Conservation (phyloP, 1,140 invertebrate genomes). For the Grapholita molesta region DNA sequence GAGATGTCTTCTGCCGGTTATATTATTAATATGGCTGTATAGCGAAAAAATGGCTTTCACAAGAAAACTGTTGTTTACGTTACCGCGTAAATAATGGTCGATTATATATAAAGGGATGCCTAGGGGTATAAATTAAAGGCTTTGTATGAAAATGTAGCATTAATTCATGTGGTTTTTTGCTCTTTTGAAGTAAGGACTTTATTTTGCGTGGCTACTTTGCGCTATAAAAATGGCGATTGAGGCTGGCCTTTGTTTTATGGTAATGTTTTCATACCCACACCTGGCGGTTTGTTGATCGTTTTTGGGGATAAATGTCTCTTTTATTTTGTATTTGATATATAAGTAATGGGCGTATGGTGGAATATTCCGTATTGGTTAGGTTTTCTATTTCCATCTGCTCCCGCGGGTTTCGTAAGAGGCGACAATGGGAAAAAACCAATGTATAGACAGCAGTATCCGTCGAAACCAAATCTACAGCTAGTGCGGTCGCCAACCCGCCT, state of each 20-base stretch:
- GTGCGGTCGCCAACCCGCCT: too few species aligned
- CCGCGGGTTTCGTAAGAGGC: too few species aligned
- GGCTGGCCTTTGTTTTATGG: not conserved
- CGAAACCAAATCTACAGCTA: too few species aligned
- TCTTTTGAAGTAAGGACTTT: not conserved
- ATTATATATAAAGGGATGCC: slow-evolving; percentile 11
- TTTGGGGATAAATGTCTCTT: not conserved
- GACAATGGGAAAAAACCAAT: too few species aligned
- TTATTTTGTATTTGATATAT: not conserved
- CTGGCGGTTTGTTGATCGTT: not conserved
- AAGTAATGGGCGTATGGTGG: not conserved
- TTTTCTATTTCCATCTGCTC: too few species aligned
- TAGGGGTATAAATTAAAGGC: slow-evolving; percentile 5
- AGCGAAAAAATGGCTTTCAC: slow-evolving; percentile 7
- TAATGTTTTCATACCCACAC: slow-evolving; percentile 5
- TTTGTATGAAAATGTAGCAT: slow-evolving; percentile 12
- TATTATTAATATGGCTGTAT: slow-evolving; percentile 2
- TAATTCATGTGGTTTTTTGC: slow-evolving; percentile 9
- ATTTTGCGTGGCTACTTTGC: not conserved
- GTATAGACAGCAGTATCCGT: too few species aligned
- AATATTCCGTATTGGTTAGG: not conserved
- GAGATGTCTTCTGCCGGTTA: not conserved
- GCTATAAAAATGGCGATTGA: slow-evolving; percentile 11
- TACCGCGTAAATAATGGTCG: not conserved
- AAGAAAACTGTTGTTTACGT: slow-evolving; percentile 9